Conservation (phyloP, 1,140 invertebrate species). For the Lepeophtheirus salmonis region DNA sequence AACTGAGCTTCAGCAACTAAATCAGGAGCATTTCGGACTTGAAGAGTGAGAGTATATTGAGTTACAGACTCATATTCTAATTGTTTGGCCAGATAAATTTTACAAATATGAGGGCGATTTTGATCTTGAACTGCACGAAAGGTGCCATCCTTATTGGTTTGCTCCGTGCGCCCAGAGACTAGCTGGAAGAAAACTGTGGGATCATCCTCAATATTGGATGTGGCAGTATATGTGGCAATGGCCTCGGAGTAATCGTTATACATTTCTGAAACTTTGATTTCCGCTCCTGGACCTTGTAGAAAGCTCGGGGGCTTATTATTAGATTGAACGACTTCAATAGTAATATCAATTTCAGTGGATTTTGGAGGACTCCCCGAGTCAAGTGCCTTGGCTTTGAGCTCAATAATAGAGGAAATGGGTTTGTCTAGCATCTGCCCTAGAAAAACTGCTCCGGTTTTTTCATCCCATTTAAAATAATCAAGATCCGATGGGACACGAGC, state of each 20-base stretch:
- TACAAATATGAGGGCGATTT: constrained; percentile 39
- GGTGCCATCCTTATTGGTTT: constrained; percentile 56
- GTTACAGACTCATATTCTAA: constrained; percentile 64
- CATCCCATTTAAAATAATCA: constrained; percentile 39
- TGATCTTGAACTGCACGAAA: constrained; percentile 31
- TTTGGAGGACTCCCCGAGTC: constrained; percentile 47
- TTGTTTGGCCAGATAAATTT: constrained; percentile 45
- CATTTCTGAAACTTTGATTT: constrained; percentile 11
- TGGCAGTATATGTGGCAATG: constrained; percentile 12
- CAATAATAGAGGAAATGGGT: constrained; percentile 16
- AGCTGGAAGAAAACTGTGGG: constrained; percentile 51
- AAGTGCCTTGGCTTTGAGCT: constrained; percentile 46
- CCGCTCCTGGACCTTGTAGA: constrained; percentile 3
- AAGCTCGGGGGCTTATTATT: constrained; percentile 57
- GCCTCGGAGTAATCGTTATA: constrained; percentile 16
- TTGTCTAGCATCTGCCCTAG: constrained; percentile 5
- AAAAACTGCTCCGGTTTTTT: constrained; percentile 13
- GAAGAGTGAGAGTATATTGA: constrained; percentile 56
- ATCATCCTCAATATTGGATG: constrained; percentile 32
- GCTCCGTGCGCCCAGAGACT: constrained; percentile 54
- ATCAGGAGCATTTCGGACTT: constrained; percentile 50
- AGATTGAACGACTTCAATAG: constrained; percentile 63
- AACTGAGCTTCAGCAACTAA: constrained; percentile 53
- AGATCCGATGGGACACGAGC: constrained; percentile 34
- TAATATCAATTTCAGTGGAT: constrained; percentile 45